Evolutionary conservation across 2,797 vertebrate species (phyloP), one percentile per base, ranked within the genome.

Genomic region (Gobio occitaniae): DNA sequence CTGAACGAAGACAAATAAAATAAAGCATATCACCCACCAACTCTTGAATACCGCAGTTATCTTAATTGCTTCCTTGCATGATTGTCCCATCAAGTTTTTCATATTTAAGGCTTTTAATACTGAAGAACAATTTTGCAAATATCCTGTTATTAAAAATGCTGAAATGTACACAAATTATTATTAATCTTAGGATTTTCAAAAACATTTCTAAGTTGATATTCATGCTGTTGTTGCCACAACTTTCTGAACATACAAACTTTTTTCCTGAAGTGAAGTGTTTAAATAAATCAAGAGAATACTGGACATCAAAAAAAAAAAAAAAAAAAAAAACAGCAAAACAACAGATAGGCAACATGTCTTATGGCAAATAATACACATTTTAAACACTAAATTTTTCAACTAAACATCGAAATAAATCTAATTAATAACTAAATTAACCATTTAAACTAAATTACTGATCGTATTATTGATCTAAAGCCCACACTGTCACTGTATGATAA

Each of bases 1-100:
- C 19, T 52, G 6, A 80, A 29, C 6, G 1, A 17, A 80, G 29
- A 80, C 47, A 68, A 66, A 68, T 74, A 86, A 86, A 82, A 61
- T 76, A 70, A 86, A 85, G 48, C 29, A 76, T 69, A 66, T 72
- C 59, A 16, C 36, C n/a, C 29, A 50, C 66, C n/a, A 47, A n/a
- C 25, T 36, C 50, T 32, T 78, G 56, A 63, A 63, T 12, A 54
- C 74, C 32, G 38, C 32, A 2, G 52, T 61, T 78, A 44, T 78
- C 56, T 78, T 78, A 47, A 78, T 61, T 63, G 38, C 38, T 47
- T 78, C 21, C 8, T n/a, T 63, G 36, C 56, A 63, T 29, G n/a
- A 25, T 61, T 61, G 13, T 78, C 7, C 16, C 36, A 16, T 38
- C 50, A 56, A 41, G 2, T 77, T 59, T 41, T n/a, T 76, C 3